Percentiles rank a stretch among this genome's conserved stretches.
Evolutionary conservation across 1,140 invertebrate genomes (phyloP).

Genomic region (Yoshiicerus persimilis): DNA sequence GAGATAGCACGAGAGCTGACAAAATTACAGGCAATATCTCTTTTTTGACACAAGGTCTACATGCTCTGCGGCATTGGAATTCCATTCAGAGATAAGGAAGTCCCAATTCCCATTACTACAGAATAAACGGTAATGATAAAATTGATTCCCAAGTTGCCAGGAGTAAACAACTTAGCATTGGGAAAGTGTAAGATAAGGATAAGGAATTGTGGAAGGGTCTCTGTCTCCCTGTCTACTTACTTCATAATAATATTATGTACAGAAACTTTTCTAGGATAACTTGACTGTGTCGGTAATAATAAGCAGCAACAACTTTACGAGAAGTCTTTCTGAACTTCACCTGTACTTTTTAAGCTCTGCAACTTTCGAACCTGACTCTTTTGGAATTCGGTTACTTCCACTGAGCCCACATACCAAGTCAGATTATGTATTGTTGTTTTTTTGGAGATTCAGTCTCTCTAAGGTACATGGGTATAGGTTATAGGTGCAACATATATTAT

Average conservation of each 20-base stretch:
- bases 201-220: neutral
- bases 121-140: conserved; percentile 5
- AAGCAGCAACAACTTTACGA: neutral
- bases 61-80: neutral
- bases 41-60: conserved; percentile 22
- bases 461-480: too few relatives aligned
- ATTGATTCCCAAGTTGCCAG: conserved; percentile 9
- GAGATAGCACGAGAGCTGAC: neutral
- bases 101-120: conserved; percentile 16
- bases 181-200: neutral
- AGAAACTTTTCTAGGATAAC: neutral
- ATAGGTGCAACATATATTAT: neutral
- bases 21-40: neutral
- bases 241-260: neutral
- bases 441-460: too few relatives aligned
- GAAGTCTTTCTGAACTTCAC: neutral
- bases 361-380: neutral
- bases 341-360: neutral
- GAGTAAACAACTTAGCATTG: conserved; percentile 1
- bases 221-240: neutral
- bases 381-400: neutral
- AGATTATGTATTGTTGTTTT: neutral
- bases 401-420: neutral
- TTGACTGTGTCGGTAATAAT: neutral
- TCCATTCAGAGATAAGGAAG: conserved; percentile 12